Evolutionary conservation across 1,140 invertebrate genomes (phyloP), one percentile per base, ranked within the genome.

Genomic region (Himalopsyche phryganea): DNA sequence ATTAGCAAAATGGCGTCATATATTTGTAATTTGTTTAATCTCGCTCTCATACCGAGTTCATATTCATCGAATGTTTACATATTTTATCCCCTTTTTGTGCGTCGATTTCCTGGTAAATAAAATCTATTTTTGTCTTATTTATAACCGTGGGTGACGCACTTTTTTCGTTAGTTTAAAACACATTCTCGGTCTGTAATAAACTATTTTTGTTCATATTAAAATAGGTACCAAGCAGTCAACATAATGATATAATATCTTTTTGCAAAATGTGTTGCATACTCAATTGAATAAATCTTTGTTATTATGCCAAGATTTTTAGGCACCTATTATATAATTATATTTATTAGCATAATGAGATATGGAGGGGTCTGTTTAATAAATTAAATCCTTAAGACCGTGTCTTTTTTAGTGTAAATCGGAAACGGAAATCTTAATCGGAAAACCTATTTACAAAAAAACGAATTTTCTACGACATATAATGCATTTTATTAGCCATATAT

Each of bases 161-260:
- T 32, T 50, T 58, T 49, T 40, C 20, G 55, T 58, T 49, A 49
- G 55, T 58, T 58, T 58, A 49, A 58, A 58, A 58, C 55, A 58
- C 23, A 28, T 28, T 50, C 49, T 46, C 46, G 15, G 33, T 36
- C 35, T 56, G 44, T 56, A 49, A 58, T 58, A 58, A 58, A 58
- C 55, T 58, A 58, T 58, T 58, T 58, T 58, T 40, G 55, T 46
- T 44, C 46, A 50, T 50, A 19, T 40, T 40, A 40, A 44, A 28
- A 28, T 28, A 28, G 23, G 3, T 28, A 28, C 9, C 9, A 28
- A 20, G 15, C 13, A 18, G 44, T 20, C 41, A 14, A 44, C 14
- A 54, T 46, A 46, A 44, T 54, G 51, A 54, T 54, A 54, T 28
- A 50, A 46, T 46, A 54, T 44, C 44, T 46, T 32, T 54, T 44